phyloP scores from a whole-genome alignment of 2,888 invertebrate species.

The Zeuzera pyrina region DNA sequence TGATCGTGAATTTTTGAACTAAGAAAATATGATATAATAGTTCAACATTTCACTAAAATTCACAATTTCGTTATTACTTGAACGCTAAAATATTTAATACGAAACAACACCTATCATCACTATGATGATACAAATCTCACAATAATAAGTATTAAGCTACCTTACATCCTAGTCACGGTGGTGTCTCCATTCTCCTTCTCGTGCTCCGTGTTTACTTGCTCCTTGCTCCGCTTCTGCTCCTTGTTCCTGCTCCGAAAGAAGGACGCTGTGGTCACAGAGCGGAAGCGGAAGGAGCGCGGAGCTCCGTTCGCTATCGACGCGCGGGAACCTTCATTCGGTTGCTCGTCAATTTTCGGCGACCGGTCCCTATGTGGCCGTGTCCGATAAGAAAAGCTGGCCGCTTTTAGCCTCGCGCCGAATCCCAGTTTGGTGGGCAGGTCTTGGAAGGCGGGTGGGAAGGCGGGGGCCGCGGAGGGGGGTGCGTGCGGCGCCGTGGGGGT shows the following conservation, averaged over 20 bases:
- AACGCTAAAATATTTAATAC: too few species aligned
- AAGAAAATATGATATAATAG: too few species aligned
- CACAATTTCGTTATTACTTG: too few species aligned
- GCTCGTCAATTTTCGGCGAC: slow-evolving; percentile 39
- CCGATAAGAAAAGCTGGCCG: slow-evolving; percentile 52
- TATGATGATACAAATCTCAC: too few species aligned
- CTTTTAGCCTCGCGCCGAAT: slow-evolving; percentile 42
- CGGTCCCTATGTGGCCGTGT: slow-evolving; percentile 37
- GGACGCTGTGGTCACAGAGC: slow-evolving; percentile 52
- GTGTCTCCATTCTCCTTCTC: slow-evolving; percentile 37
- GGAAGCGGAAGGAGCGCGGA: slow-evolving; percentile 42
- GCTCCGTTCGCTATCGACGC: slow-evolving; percentile 33
- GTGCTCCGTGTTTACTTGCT: slow-evolving; percentile 14
- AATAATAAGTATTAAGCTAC: slow-evolving; percentile 2
- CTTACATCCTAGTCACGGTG: slow-evolving; percentile 47
- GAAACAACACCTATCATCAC: too few species aligned
- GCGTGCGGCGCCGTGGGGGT: slow-evolving; percentile 48
- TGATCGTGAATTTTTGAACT: too few species aligned
- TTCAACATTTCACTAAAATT: too few species aligned
- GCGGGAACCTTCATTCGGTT: slow-evolving; percentile 28
- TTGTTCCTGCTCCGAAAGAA: slow-evolving; percentile 42
- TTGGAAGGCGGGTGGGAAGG: slow-evolving; percentile 13
- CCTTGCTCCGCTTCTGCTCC: slow-evolving; percentile 31
- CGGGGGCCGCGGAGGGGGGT: slow-evolving; percentile 14
- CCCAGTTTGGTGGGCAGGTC: slow-evolving; percentile 29